A percentile compares a stretch with the other conserved stretches of the same genome.
Conservation (phyloP, 2,888 invertebrate species). For the Drosophila anceps region DNA sequence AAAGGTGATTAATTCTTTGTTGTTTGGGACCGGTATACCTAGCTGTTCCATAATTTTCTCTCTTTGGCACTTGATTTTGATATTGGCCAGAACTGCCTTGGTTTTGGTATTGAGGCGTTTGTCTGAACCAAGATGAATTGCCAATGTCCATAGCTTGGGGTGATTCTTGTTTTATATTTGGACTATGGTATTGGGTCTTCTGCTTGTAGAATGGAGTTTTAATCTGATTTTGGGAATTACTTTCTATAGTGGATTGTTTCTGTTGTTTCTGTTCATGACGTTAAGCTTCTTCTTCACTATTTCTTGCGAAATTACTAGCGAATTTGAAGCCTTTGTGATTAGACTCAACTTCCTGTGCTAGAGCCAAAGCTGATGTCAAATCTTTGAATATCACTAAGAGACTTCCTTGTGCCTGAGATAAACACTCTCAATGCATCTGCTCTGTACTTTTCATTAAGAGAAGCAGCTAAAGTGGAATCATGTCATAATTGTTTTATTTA, state of each 20-base stretch:
- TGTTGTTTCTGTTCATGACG: not conserved
- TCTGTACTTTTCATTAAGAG: not conserved
- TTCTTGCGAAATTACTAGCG: not conserved
- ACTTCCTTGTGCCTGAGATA: not conserved
- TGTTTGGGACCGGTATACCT: not conserved
- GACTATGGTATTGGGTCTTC: not conserved
- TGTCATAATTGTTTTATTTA: no score
- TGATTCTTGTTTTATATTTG: not conserved
- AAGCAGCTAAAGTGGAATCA: no score
- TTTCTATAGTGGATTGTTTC: not conserved
- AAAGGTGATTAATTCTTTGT: not conserved
- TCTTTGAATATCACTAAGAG: not conserved
- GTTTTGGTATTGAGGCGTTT: not conserved
- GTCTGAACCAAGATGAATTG: not conserved
- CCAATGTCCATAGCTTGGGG: conserved; percentile 1
- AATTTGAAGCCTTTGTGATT: not conserved
- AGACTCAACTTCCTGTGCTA: not conserved
- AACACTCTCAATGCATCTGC: not conserved
- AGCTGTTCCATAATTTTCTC: not conserved
- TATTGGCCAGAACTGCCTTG: not conserved
- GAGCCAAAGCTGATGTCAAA: not conserved
- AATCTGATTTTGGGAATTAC: not conserved
- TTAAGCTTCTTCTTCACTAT: not conserved
- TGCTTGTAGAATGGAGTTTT: not conserved
- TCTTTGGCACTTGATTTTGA: not conserved